These are phyloP conservation scores for Saxidomus purpurata DNA, from an alignment of 1,140 invertebrate genomes.

Conservation along the genomic window DNA sequence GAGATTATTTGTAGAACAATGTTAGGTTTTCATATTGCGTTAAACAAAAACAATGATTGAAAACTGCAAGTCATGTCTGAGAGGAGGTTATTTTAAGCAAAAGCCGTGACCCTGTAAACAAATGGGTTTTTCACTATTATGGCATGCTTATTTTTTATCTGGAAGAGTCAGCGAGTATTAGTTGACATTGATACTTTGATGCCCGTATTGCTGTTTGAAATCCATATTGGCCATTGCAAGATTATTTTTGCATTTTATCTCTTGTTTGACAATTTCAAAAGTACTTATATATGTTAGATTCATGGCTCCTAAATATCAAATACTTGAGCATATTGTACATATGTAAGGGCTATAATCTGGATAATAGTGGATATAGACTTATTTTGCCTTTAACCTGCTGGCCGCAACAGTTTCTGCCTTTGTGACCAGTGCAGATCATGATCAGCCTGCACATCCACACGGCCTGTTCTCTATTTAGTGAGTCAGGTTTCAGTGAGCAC, in stretches of 20 bases:
- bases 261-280: conserved; percentile 15
- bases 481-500: too few relatives aligned
- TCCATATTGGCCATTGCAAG: conserved; percentile 1
- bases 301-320: neutral
- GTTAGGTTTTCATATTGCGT: neutral
- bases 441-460: too few relatives aligned
- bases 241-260: conserved; percentile 21
- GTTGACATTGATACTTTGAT: conserved; percentile 29
- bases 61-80: neutral
- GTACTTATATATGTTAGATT: conserved; percentile 8
- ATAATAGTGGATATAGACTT: too few relatives aligned
- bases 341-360: too few relatives aligned
- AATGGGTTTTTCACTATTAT: neutral
- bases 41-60: neutral
- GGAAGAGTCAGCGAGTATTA: neutral
- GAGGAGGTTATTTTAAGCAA: conserved; percentile 1
- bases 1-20: neutral
- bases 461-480: too few relatives aligned
- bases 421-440: too few relatives aligned
- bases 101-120: conserved; percentile 14
- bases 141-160: neutral
- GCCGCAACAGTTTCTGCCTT: too few relatives aligned
- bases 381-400: too few relatives aligned
- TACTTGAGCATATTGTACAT: neutral
- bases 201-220: neutral